These are phyloP conservation scores for Bos indicus DNA, from an alignment of 2,113 vertebrate species.

Conservation along the genomic window DNA sequence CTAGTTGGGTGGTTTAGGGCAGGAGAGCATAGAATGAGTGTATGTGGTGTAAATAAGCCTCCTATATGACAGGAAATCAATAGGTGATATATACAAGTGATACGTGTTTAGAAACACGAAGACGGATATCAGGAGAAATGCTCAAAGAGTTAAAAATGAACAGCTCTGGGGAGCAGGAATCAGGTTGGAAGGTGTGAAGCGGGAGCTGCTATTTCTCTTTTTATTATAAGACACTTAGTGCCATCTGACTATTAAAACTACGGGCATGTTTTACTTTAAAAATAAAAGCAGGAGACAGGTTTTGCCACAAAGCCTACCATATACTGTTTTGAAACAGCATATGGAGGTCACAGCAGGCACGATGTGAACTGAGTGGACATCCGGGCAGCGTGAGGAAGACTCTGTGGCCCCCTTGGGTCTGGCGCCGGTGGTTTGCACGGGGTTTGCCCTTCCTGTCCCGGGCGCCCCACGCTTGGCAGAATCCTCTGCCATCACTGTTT, in stretches of 20 bases:
- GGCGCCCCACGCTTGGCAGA: background rate
- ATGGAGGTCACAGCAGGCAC: background rate
- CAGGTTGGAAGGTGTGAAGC: background rate
- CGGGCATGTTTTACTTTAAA: background rate
- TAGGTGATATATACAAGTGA: background rate
- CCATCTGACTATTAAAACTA: background rate
- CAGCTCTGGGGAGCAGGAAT: background rate
- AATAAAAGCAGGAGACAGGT: background rate
- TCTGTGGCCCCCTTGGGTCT: background rate
- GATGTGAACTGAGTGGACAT: background rate
- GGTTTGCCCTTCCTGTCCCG: background rate
- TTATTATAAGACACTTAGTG: background rate
- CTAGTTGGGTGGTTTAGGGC: background rate
- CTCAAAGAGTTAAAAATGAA: background rate
- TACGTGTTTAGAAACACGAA: background rate
- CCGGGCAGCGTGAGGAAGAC: background rate
- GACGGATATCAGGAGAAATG: background rate
- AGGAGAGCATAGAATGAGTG: background rate
- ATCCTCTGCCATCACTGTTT: background rate
- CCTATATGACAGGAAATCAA: background rate
- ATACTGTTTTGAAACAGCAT: background rate
- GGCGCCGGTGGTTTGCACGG: background rate
- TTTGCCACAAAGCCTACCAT: background rate
- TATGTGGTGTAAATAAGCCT: background rate
- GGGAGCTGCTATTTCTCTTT: background rate